Base-by-base conservation (phyloP, 2,797 vertebrate species). In the Selene dorsalis region DNA sequence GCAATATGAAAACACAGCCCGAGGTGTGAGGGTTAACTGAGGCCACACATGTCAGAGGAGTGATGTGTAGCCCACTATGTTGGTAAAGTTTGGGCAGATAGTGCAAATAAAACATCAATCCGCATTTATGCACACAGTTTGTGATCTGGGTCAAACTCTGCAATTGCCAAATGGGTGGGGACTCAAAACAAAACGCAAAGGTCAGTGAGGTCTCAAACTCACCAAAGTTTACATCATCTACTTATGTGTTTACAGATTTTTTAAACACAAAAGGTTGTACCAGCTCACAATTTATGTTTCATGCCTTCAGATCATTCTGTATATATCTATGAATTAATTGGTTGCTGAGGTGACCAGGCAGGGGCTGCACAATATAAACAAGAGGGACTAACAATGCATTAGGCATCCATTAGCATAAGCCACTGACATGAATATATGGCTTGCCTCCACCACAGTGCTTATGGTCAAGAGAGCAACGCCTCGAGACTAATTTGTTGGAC, bases 1-100 rank as follows among this genome's bases (percentile, higher is more conserved):
- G 8, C 41, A 39, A 82, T 77, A 91, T 87, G 64, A 83, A 87
- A 90, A 87, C 82, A 89, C 71, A 78, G 85, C 90, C 86, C 9
- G 1, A 74, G 83, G 87, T 79, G 50, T 7, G 26, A 59, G 72
- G 84, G 83, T 91, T 73, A 89, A 82, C 77, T 72, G 55, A 28
- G 88, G 83, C 69, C 43, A 82, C 77, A 69, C 52, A 73, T 57
- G 83, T 84, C 78, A 83, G 65, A 79, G 61, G 48, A 69, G 39
- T 73, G 61, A 32, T 50, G 32, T 50, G 50, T 14, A 67, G 45
- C 48, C 41, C 60, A 62, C 73, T 66, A 28, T 61, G 75, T 38
- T 10, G 17, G 43, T 58, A 20, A 43, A 53, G 52, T 14, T 35
- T 66, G 39, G 30, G 6, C 52, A 47, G 5, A 69, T 67, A 75